Conservation (phyloP, 1,140 invertebrate species). For the Musca vetustissima region DNA sequence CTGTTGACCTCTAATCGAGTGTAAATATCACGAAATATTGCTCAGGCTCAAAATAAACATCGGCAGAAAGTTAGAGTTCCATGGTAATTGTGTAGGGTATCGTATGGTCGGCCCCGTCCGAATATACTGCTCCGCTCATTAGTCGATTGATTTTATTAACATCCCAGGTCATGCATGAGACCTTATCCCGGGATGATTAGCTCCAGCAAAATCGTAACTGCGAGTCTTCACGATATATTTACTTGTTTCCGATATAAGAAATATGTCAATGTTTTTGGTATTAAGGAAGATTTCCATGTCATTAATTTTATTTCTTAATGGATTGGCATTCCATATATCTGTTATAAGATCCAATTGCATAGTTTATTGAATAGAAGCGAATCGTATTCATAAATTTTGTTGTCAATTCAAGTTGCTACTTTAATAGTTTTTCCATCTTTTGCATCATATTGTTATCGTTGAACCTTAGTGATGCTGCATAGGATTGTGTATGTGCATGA, state of each 20-base stretch:
- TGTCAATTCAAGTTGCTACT: neutral
- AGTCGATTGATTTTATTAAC: slow-evolving; percentile 27
- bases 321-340: neutral
- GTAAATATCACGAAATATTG: no score
- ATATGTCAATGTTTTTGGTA: slow-evolving; percentile 25
- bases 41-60: no score
- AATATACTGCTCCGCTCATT: no score
- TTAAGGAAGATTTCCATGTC: slow-evolving; percentile 17
- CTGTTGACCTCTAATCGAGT: no score
- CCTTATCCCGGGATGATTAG: slow-evolving; percentile 26
- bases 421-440: neutral
- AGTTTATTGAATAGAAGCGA: neutral
- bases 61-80: no score
- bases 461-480: no score
- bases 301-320: neutral
- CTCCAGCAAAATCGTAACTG: slow-evolving; percentile 5
- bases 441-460: no score
- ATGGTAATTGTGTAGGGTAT: no score
- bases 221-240: slow-evolving; percentile 27
- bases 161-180: slow-evolving; percentile 29
- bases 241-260: slow-evolving; percentile 24
- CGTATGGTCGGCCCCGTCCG: no score
- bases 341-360: neutral
- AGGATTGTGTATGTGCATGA: no score
- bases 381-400: neutral